Base-by-base conservation (phyloP, 1,140 invertebrate species). In the Halesus radiatus region DNA sequence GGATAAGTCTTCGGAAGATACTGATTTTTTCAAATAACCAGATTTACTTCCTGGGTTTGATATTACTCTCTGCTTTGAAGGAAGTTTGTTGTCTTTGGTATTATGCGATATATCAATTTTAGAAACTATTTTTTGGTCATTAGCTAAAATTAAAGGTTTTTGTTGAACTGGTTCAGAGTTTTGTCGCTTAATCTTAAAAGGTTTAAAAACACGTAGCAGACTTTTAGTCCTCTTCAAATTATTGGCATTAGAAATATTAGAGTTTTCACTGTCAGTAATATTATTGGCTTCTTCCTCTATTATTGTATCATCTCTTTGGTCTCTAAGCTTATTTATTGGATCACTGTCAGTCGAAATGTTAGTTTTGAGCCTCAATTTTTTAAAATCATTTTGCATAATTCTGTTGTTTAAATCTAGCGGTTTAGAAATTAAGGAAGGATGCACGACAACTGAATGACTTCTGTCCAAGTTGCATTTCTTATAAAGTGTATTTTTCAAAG, bases 401-500 rank as follows among this genome's bases (percentile, higher is more conserved):
- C 62, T 66, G 37, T 1, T 32, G 16, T 26, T 29, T 13, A 60
- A 60, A 32, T 80, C 73, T 50, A 13, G 53, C n/a, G 72, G 56
- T 56, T 74, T 74, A 22, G 16, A 62, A 37, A 60, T 74, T n/a
- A 29, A 50, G 4, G 20, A 45, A 15, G 60, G 8, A 54, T 60
- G 58, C 18, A 45, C 62, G 15, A 26, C 26, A 16, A 26, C 4
- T 10, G 62, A 29, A 0, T 66, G 62, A 13, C 26, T 81, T 73
- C 81, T 66, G 5, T 75, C 89, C 29, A 90, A 84, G 81, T 87
- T 89, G 26, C 85, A 85, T 88, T 85, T 90, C 84, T 87, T 89
- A 76, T 84, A 87, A 76, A 90, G 87, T 0, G 89, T 82, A 72
- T 89, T 88, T 77, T 88, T 89, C 70, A 90, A 85, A 76, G 86